Conservation (phyloP, 2,888 invertebrate species). For the Drosophila prostipennis region DNA sequence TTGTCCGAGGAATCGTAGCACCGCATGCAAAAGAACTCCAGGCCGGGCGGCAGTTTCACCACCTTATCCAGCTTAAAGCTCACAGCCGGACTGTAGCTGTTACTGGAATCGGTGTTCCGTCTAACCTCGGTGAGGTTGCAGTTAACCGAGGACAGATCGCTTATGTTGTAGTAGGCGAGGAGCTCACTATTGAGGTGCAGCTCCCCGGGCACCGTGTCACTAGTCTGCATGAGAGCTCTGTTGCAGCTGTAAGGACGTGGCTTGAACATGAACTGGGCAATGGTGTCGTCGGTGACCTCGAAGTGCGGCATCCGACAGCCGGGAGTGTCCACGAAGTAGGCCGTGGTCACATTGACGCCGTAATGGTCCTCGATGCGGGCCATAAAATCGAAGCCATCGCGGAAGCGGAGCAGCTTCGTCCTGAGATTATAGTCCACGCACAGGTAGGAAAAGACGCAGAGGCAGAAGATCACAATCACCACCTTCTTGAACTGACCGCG, state of each 20-base stretch:
- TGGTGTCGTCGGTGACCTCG: slow-evolving; percentile 78
- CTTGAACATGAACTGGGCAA: slow-evolving; percentile 80
- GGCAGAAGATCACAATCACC: slow-evolving; percentile 76
- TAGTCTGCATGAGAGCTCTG: slow-evolving; percentile 72
- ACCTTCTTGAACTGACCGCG: slow-evolving; percentile 81
- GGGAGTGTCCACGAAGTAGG: slow-evolving; percentile 83
- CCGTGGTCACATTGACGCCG: slow-evolving; percentile 69
- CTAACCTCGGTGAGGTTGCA: slow-evolving; percentile 80
- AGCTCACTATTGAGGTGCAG: slow-evolving; percentile 77
- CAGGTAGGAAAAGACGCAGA: slow-evolving; percentile 82
- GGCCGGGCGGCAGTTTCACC: slow-evolving; percentile 66
- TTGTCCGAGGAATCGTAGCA: slow-evolving; percentile 85
- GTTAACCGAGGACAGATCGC: slow-evolving; percentile 62
- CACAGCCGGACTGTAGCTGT: slow-evolving; percentile 55
- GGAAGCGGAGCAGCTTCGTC: slow-evolving; percentile 77
- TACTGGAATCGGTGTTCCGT: slow-evolving; percentile 71
- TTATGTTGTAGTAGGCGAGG: slow-evolving; percentile 69
- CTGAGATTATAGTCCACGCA: slow-evolving; percentile 83
- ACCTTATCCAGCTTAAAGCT: slow-evolving; percentile 56
- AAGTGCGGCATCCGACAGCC: slow-evolving; percentile 84
- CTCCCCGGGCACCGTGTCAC: slow-evolving; percentile 59
- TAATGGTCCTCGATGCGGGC: slow-evolving; percentile 80
- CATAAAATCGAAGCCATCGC: slow-evolving; percentile 81
- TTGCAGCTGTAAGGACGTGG: slow-evolving; percentile 73
- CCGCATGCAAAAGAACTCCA: slow-evolving; percentile 89